Evolutionary conservation across 2,113 vertebrate genomes (phyloP).

Genomic region (Microtus ochrogaster): DNA sequence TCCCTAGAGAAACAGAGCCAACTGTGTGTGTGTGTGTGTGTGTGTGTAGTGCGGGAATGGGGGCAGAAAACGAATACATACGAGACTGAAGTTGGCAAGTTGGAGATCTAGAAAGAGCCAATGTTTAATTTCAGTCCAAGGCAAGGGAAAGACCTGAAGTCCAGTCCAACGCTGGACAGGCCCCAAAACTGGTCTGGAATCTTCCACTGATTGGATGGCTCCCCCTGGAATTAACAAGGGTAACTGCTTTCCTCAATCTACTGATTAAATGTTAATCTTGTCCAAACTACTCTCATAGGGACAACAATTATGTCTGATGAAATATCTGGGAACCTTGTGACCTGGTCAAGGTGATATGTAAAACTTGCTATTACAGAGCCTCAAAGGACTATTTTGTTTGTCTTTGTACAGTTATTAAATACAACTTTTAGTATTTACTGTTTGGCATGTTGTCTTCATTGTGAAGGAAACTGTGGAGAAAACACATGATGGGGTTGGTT

Average conservation of each 20-base stretch:
- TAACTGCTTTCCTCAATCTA: background rate
- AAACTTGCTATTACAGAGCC: slow-evolving; percentile 3
- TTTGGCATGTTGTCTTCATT: slow-evolving; percentile 51
- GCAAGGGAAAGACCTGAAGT: background rate
- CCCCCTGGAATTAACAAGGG: background rate
- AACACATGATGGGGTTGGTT: background rate
- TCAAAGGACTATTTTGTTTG: slow-evolving; percentile 44
- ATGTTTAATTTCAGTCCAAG: background rate
- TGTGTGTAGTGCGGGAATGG: background rate
- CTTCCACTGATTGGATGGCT: background rate
- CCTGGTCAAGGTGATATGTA: background rate
- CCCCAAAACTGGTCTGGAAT: background rate
- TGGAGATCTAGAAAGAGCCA: background rate
- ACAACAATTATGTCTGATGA: slow-evolving; percentile 31
- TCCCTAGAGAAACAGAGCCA: slow-evolving; percentile 22
- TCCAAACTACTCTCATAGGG: background rate
- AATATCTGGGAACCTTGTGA: background rate
- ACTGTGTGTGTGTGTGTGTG: background rate
- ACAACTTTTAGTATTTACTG: slow-evolving; percentile 54
- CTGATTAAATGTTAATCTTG: slow-evolving; percentile 11
- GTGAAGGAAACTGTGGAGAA: slow-evolving; percentile 51
- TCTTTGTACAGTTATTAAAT: slow-evolving; percentile 71
- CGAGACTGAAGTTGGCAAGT: background rate
- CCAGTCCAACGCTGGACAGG: background rate
- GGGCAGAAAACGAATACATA: background rate